Evolutionary conservation across 1,140 invertebrate genomes (phyloP).

Genomic region (Ylistrum balloti): DNA sequence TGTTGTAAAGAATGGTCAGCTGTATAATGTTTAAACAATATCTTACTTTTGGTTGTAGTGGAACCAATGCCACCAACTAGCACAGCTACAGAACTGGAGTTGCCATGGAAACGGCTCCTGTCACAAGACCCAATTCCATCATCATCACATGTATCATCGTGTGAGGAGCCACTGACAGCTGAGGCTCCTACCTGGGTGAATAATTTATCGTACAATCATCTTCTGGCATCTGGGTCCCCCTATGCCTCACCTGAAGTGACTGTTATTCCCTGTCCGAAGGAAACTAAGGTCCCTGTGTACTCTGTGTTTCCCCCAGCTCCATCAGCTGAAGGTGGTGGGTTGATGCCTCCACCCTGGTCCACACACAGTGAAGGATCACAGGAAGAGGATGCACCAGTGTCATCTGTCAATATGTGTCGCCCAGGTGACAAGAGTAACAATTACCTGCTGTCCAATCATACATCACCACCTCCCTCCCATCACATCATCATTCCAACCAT

Average conservation of each 20-base stretch:
- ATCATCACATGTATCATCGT: constrained; percentile 57
- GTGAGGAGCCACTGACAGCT: constrained; percentile 75
- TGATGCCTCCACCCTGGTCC: constrained; percentile 56
- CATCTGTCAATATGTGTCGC: constrained; percentile 46
- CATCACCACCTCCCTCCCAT: constrained; percentile 68
- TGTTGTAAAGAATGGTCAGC: no score
- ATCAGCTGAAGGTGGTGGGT: neutral
- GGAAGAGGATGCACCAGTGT: constrained; percentile 57
- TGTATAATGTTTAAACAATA: no score
- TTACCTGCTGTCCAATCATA: constrained; percentile 71
- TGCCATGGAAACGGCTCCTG: constrained; percentile 78
- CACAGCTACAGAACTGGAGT: constrained; percentile 73
- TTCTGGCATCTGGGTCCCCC: constrained; percentile 76
- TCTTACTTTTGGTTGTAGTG: neutral
- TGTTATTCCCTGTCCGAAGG: constrained; percentile 57
- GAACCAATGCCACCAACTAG: constrained; percentile 55
- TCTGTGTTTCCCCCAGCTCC: constrained; percentile 66
- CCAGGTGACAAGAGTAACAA: constrained; percentile 70
- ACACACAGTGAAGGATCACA: constrained; percentile 49
- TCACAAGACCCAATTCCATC: constrained; percentile 68
- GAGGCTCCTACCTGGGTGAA: constrained; percentile 79
- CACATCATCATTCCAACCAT: constrained; percentile 70
- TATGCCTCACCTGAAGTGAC: constrained; percentile 77
- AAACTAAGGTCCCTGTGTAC: constrained; percentile 69
- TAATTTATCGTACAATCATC: constrained; percentile 76